Evolutionary conservation across 1,140 invertebrate species (phyloP).

Genomic region (Drosophila bocqueti): DNA sequence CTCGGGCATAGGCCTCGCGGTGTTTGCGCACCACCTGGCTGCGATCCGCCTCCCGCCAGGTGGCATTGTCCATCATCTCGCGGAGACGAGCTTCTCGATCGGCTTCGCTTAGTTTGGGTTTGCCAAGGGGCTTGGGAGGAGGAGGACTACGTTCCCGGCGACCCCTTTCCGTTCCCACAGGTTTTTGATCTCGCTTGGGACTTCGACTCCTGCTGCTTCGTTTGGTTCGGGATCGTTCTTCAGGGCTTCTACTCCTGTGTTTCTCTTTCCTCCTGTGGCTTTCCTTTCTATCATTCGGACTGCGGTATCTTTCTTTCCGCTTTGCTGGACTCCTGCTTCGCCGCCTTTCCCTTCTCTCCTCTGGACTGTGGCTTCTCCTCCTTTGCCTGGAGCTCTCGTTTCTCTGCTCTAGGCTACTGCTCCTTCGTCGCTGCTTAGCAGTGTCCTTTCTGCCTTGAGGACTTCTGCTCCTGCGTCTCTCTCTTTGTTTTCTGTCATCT

Average conservation of each 20-base stretch:
- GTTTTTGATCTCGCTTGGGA: constrained; percentile 1
- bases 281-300: constrained; percentile 1
- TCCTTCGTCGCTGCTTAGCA: background rate
- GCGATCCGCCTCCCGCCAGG: constrained; percentile 89
- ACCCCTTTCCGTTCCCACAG: background rate
- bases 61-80: constrained; percentile 94
- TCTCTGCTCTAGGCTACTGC: constrained; percentile 1
- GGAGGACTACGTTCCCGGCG: constrained; percentile 4
- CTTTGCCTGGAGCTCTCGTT: constrained; percentile 1
- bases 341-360: background rate
- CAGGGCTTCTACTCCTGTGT: constrained; percentile 1
- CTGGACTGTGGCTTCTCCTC: background rate
- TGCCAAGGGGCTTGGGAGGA: constrained; percentile 8
- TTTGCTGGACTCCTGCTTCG: constrained; percentile 3
- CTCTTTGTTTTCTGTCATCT: constrained; percentile 3
- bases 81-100: constrained; percentile 90
- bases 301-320: background rate
- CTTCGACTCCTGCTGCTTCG: constrained; percentile 34
- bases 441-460: background rate
- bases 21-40: constrained; percentile 88
- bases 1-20: constrained; percentile 88
- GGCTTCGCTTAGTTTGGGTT: constrained; percentile 85
- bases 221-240: constrained; percentile 10
- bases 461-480: constrained; percentile 23
- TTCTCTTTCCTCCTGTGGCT: constrained; percentile 4